Evolutionary conservation across 2,113 vertebrate genomes (phyloP).

Genomic region (Rafetus swinhoei): DNA sequence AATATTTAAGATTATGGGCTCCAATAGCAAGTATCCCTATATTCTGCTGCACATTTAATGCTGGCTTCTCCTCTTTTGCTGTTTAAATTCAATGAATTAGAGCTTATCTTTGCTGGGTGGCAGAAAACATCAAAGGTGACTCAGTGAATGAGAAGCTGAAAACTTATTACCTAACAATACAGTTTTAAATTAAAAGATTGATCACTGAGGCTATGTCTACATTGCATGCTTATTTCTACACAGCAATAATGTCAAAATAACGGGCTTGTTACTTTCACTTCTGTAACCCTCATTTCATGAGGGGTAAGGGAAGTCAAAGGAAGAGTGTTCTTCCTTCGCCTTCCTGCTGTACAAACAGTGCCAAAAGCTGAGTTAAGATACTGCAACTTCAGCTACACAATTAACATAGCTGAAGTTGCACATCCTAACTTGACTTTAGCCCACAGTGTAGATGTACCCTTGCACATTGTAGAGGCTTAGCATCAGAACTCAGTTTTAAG

Average conservation of each 20-base stretch:
- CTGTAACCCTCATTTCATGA: too few relatives aligned
- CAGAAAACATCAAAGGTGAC: neutral
- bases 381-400: too few relatives aligned
- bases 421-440: too few relatives aligned
- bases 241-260: too few relatives aligned
- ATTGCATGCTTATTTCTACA: too few relatives aligned
- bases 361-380: too few relatives aligned
- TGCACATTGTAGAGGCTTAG: neutral
- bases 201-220: too few relatives aligned
- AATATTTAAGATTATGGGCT: neutral
- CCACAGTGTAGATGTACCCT: neutral
- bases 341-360: too few relatives aligned
- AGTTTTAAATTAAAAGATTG: neutral
- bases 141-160: conserved; percentile 19
- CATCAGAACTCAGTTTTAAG: neutral
- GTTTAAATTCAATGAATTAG: neutral
- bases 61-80: neutral
- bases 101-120: neutral
- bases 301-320: too few relatives aligned
- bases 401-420: too few relatives aligned
- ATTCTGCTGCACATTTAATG: neutral
- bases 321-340: too few relatives aligned
- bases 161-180: neutral
- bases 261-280: too few relatives aligned
- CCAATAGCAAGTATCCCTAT: neutral